Evolutionary conservation across 1,140 invertebrate genomes (phyloP).

Genomic region (Bursaphelenchus mucronatus): DNA sequence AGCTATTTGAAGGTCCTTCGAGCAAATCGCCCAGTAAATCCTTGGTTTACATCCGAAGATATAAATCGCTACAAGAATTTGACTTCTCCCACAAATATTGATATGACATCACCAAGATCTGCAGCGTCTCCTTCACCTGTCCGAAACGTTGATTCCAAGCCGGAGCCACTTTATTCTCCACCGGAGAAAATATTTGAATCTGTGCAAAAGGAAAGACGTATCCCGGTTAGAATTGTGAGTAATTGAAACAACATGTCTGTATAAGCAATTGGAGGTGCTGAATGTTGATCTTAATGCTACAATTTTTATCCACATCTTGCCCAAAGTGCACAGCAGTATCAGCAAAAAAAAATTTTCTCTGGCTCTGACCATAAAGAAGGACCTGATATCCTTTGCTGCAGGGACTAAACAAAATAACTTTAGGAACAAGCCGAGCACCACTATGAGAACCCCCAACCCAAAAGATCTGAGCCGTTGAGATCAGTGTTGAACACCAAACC

Average conservation of each 20-base stretch:
- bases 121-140: background rate
- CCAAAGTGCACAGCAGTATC: too few relatives aligned
- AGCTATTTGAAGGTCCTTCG: conserved; percentile 8
- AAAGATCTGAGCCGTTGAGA: background rate
- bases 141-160: background rate
- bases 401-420: background rate
- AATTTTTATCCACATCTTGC: too few relatives aligned
- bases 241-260: too few relatives aligned
- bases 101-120: background rate
- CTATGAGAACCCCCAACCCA: background rate
- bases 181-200: conserved; percentile 3
- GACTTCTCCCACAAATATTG: too few relatives aligned
- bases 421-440: background rate
- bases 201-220: background rate
- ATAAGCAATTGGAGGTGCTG: too few relatives aligned
- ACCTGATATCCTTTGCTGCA: too few relatives aligned
- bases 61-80: too few relatives aligned
- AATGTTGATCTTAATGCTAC: too few relatives aligned
- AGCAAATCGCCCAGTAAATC: conserved; percentile 7
- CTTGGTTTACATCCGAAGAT: background rate
- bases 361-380: too few relatives aligned
- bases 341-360: too few relatives aligned
- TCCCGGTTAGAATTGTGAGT: too few relatives aligned
- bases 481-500: background rate
- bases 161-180: background rate